Evolutionary conservation across 2,888 invertebrate species (phyloP).

Genomic region (Hydroisotoma schaefferi): DNA sequence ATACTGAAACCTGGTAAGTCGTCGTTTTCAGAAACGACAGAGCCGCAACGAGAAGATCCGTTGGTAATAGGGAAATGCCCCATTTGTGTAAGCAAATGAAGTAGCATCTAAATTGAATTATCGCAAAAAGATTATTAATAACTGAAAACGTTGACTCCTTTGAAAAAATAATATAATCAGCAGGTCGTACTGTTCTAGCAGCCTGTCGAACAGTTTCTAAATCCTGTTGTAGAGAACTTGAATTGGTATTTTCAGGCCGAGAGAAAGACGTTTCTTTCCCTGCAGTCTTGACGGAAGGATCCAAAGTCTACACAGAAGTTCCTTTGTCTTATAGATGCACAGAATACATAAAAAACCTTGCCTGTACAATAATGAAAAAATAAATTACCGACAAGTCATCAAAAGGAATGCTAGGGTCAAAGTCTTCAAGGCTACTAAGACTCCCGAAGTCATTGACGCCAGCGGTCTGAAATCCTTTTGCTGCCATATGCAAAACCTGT

Average conservation of each 20-base stretch:
- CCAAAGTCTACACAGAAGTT: background rate
- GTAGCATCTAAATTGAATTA: slow-evolving; percentile 61
- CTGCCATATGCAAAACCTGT: slow-evolving; percentile 40
- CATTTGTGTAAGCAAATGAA: slow-evolving; percentile 84
- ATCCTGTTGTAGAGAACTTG: slow-evolving; percentile 25
- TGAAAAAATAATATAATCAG: background rate
- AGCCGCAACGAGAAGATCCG: slow-evolving; percentile 82
- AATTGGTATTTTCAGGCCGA: slow-evolving; percentile 1
- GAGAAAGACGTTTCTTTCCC: background rate
- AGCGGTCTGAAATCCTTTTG: slow-evolving; percentile 36
- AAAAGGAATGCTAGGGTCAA: slow-evolving; percentile 67
- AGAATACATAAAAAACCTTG: background rate
- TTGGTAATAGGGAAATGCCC: slow-evolving; percentile 92
- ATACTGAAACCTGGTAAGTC: slow-evolving; percentile 66
- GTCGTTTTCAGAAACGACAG: slow-evolving; percentile 86
- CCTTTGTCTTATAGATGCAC: no score
- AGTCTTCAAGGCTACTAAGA: slow-evolving; percentile 63
- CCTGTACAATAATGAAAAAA: background rate
- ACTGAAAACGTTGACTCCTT: no score
- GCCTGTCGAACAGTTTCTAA: slow-evolving; percentile 60
- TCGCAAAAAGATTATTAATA: background rate
- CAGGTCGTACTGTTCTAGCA: slow-evolving; percentile 57
- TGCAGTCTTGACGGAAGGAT: background rate
- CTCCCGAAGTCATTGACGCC: slow-evolving; percentile 21
- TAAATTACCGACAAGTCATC: slow-evolving; percentile 59